Evolutionary conservation across 2,888 invertebrate genomes (phyloP).

Genomic region (Amblyjoppa fuscipennis): DNA sequence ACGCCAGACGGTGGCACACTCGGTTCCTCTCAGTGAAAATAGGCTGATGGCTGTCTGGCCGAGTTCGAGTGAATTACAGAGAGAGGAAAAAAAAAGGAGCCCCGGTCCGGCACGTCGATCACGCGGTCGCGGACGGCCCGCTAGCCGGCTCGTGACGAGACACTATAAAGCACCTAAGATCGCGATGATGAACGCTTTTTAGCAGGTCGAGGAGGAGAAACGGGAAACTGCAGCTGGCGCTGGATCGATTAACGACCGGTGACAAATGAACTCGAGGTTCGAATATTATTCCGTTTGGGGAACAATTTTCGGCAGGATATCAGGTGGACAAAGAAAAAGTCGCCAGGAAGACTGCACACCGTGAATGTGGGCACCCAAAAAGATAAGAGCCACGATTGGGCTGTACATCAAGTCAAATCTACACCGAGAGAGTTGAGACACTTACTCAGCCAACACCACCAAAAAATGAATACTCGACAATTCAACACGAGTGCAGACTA

Average conservation of each 20-base stretch:
- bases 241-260: not conserved
- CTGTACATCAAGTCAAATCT: too few relatives aligned
- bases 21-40: constrained; percentile 60
- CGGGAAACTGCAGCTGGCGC: constrained; percentile 8
- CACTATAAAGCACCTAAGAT: constrained; percentile 1
- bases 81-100: not conserved
- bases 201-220: not conserved
- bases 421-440: too few relatives aligned
- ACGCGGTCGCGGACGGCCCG: not conserved
- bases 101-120: constrained; percentile 36
- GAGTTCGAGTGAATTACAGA: not conserved
- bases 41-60: constrained; percentile 53
- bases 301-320: too few relatives aligned
- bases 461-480: too few relatives aligned
- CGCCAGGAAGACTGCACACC: too few relatives aligned
- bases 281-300: not conserved
- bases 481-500: too few relatives aligned
- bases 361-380: too few relatives aligned
- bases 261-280: not conserved
- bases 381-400: too few relatives aligned
- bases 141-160: not conserved
- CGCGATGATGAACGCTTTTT: constrained; percentile 2
- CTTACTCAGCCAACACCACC: too few relatives aligned
- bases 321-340: too few relatives aligned
- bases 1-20: constrained; percentile 43